These are phyloP conservation scores for Phylloscopus trochilus DNA, from an alignment of 2,113 vertebrate species.

Conservation along the genomic window DNA sequence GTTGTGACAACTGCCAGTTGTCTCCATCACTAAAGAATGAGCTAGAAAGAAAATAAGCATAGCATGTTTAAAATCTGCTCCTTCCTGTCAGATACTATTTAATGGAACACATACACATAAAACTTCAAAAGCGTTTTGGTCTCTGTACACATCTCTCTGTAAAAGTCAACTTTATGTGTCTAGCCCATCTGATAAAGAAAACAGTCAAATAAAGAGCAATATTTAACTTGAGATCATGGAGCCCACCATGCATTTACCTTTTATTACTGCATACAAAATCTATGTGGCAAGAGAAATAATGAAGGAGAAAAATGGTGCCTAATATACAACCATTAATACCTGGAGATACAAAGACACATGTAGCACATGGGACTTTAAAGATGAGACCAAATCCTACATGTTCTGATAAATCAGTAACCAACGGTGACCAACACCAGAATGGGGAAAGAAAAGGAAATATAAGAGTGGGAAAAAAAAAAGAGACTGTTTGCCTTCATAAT, in stretches of 20 bases:
- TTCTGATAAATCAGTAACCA: not conserved
- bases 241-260: not conserved
- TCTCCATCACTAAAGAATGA: not conserved
- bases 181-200: not conserved
- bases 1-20: not conserved
- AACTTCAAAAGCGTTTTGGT: not conserved
- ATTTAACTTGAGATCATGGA: not conserved
- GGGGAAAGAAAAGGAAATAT: not conserved
- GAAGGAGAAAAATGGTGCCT: not conserved
- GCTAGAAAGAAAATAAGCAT: not conserved
- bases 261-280: not conserved
- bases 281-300: not conserved
- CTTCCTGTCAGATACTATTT: not conserved
- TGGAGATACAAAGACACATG: not conserved
- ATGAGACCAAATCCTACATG: rapidly evolving
- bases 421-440: not conserved
- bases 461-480: rapidly evolving
- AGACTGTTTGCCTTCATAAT: not conserved
- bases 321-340: not conserved
- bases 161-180: not conserved
- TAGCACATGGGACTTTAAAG: not conserved
- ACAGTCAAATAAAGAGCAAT: not conserved
- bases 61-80: not conserved
- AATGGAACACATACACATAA: rapidly evolving
- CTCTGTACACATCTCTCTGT: not conserved